A percentile compares a stretch with the other conserved stretches of the same genome.
These are phyloP conservation scores for Orthosia gracilis DNA, from an alignment of 2,888 invertebrate species.

Conservation along the genomic window DNA sequence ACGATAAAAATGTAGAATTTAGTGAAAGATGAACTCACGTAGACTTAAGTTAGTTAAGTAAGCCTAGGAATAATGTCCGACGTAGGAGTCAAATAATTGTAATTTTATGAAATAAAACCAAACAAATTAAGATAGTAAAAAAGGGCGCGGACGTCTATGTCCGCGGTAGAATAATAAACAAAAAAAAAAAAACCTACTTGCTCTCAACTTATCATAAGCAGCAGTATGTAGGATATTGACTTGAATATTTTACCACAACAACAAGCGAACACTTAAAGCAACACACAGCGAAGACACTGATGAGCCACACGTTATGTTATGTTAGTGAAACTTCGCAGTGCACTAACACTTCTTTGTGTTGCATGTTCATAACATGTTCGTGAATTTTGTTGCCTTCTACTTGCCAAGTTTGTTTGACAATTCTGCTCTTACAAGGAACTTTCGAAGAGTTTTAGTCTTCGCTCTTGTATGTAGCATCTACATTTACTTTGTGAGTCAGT, in stretches of 20 bases:
- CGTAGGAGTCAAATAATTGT: too few species aligned
- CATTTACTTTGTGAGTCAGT: background rate
- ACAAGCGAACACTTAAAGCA: conserved; percentile 30
- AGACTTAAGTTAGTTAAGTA: too few species aligned
- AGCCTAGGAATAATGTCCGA: too few species aligned
- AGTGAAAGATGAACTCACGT: too few species aligned
- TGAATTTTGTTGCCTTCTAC: conserved; percentile 50
- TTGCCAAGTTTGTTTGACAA: conserved; percentile 53
- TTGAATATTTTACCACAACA: background rate
- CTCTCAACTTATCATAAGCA: too few species aligned
- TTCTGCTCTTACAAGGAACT: conserved; percentile 39
- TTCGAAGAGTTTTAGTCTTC: conserved; percentile 24
- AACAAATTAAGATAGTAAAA: too few species aligned
- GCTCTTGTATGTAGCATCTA: background rate
- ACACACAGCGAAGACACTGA: conserved; percentile 23
- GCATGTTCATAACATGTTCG: conserved; percentile 49
- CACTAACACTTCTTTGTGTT: conserved; percentile 50
- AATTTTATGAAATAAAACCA: too few species aligned
- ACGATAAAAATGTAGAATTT: too few species aligned
- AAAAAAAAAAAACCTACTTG: too few species aligned
- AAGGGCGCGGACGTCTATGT: too few species aligned
- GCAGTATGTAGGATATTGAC: background rate
- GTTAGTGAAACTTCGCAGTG: conserved; percentile 35
- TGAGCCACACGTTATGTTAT: conserved; percentile 48
- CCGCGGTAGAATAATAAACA: too few species aligned